Evolutionary conservation across 2,888 invertebrate genomes (phyloP).

Genomic region (Panzeria rudis): DNA sequence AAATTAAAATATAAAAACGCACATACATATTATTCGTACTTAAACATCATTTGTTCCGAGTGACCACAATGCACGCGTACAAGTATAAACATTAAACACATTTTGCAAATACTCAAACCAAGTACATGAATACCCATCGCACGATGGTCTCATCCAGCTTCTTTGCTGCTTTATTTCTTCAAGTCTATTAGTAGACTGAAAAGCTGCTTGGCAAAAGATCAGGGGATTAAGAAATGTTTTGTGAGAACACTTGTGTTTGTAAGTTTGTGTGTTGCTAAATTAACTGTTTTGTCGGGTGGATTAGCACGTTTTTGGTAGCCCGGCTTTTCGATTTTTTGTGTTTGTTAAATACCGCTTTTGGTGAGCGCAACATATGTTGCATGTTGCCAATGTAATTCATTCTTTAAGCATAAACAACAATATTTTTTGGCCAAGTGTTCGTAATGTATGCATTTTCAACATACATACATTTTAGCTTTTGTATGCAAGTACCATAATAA

Average conservation of each 20-base stretch:
- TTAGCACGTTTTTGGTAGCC: conserved; percentile 72
- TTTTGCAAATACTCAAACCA: conserved; percentile 35
- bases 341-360: conserved; percentile 70
- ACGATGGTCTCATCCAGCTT: conserved; percentile 26
- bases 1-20: conserved; percentile 29
- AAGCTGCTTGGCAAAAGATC: conserved; percentile 36
- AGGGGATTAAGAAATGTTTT: conserved; percentile 44
- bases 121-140: conserved; percentile 23
- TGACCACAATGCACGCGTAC: conserved; percentile 40
- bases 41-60: conserved; percentile 33
- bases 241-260: background rate
- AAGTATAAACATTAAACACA: conserved; percentile 27
- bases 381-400: conserved; percentile 60
- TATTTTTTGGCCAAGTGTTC: conserved; percentile 66
- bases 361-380: conserved; percentile 71
- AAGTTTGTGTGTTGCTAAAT: conserved; percentile 61
- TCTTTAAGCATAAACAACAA: conserved; percentile 33
- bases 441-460: conserved; percentile 40
- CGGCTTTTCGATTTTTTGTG: conserved; percentile 63
- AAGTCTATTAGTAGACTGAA: background rate
- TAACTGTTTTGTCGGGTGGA: conserved; percentile 72
- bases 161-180: background rate
- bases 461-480: conserved; percentile 6
- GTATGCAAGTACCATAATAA: background rate
- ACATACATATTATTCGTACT: conserved; percentile 14